Percentiles rank a stretch among this genome's conserved stretches.
Conservation (phyloP, 2,113 vertebrate species). For the Cranoglanis bouderius region DNA sequence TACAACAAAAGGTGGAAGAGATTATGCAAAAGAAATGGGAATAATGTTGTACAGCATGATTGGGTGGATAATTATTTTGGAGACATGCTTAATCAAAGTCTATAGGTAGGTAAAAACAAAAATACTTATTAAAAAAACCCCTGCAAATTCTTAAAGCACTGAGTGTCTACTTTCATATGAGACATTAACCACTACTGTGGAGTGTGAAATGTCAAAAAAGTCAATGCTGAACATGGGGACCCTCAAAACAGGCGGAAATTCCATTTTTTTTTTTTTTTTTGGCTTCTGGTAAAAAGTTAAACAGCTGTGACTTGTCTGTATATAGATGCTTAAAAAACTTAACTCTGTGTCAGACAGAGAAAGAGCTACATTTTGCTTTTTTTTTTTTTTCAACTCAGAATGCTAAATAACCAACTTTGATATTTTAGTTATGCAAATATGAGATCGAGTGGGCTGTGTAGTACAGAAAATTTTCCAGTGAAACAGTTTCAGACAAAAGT, state of each 20-base stretch:
- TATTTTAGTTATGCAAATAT: not conserved
- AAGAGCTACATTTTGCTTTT: too few species aligned
- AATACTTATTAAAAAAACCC: not conserved
- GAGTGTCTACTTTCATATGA: too few species aligned
- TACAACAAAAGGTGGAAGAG: constrained; percentile 27
- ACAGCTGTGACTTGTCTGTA: not conserved
- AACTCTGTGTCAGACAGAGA: not conserved
- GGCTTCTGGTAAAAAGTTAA: too few species aligned
- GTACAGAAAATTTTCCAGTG: not conserved
- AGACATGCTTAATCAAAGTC: not conserved
- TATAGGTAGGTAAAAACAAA: not conserved
- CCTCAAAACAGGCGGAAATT: too few species aligned
- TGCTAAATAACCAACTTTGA: not conserved
- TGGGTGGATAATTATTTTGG: not conserved
- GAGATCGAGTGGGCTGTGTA: not conserved
- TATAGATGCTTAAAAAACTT: not conserved
- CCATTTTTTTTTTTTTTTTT: too few species aligned
- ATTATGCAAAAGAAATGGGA: constrained; percentile 38
- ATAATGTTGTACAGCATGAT: not conserved
- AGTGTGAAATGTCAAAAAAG: too few species aligned
- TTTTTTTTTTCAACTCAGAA: not conserved
- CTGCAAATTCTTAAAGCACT: too few species aligned
- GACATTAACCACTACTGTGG: too few species aligned
- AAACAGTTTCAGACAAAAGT: not conserved
- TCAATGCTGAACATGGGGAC: too few species aligned